phyloP scores from a whole-genome alignment of 2,797 vertebrate species.

The Eulemur rubriventer region DNA sequence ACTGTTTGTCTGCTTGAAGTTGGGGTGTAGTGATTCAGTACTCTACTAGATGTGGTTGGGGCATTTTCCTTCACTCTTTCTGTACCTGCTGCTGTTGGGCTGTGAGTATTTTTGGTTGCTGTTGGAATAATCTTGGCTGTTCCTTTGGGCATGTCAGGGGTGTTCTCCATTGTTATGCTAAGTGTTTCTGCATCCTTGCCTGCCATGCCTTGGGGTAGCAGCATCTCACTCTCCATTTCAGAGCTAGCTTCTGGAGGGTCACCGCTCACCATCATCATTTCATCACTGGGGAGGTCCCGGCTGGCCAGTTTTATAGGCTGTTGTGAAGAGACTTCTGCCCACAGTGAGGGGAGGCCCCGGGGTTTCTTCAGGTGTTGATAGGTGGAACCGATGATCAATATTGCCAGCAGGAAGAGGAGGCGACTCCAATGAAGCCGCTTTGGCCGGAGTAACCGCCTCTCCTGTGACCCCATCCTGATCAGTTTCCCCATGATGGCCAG shows the following conservation, averaged over 20 bases:
- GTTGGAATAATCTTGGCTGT: background rate
- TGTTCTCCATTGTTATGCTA: background rate
- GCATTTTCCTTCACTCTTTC: background rate
- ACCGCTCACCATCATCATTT: slow-evolving; percentile 70
- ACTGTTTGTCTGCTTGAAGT: background rate
- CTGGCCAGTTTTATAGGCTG: slow-evolving; percentile 66
- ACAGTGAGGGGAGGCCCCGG: slow-evolving; percentile 80
- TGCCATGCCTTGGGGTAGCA: background rate
- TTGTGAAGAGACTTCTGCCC: slow-evolving; percentile 79
- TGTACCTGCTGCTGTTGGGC: background rate
- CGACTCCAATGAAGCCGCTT: slow-evolving; percentile 89
- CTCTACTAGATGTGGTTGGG: background rate
- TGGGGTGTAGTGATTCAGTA: background rate
- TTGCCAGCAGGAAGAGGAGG: slow-evolving; percentile 90
- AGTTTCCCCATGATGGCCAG: slow-evolving; percentile 65
- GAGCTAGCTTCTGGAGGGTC: slow-evolving; percentile 1
- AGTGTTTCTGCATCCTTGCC: background rate
- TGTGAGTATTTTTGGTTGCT: background rate
- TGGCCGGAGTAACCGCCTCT: slow-evolving; percentile 89
- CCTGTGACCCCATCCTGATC: slow-evolving; percentile 49
- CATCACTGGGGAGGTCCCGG: slow-evolving; percentile 78
- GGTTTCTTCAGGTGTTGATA: slow-evolving; percentile 90
- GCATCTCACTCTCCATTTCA: background rate
- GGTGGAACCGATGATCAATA: slow-evolving; percentile 88
- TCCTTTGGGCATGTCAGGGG: background rate